Percentiles rank a stretch among this genome's conserved stretches.
phyloP scores from a whole-genome alignment of 2,113 vertebrate genomes.

The Astatoreochromis straeleni region DNA sequence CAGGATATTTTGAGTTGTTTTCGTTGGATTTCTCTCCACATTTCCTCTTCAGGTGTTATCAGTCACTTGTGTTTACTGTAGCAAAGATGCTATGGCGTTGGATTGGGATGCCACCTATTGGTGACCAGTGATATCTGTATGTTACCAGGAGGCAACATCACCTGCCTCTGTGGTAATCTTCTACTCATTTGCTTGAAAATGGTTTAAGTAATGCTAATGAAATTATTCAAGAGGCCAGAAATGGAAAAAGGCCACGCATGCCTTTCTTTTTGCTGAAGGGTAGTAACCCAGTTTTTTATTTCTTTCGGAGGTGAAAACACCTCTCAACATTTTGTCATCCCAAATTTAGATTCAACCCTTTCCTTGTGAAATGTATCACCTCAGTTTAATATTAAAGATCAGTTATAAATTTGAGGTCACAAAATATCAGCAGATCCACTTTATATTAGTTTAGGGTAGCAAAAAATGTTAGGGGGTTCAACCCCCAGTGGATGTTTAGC shows the following conservation, averaged over 20 bases:
- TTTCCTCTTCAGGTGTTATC: background rate
- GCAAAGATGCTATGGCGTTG: background rate
- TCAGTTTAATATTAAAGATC: background rate
- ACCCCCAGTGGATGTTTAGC: background rate
- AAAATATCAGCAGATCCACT: background rate
- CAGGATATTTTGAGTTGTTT: background rate
- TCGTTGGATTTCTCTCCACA: background rate
- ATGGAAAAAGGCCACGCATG: background rate
- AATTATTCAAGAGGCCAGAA: background rate
- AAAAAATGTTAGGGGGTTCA: background rate
- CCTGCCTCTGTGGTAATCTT: background rate
- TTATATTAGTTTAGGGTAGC: background rate
- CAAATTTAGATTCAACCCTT: background rate
- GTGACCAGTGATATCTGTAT: background rate
- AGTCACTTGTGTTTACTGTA: background rate
- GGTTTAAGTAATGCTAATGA: background rate
- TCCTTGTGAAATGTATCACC: background rate
- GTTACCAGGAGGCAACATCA: background rate
- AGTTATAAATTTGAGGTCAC: background rate
- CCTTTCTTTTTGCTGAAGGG: background rate
- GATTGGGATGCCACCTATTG: constrained; percentile 35
- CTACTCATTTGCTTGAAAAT: background rate
- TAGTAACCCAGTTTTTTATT: background rate
- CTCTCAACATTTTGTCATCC: background rate
- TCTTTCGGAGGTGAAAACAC: background rate